phyloP scores from a whole-genome alignment of 2,888 invertebrate genomes.

The Deroplatys truncata region DNA sequence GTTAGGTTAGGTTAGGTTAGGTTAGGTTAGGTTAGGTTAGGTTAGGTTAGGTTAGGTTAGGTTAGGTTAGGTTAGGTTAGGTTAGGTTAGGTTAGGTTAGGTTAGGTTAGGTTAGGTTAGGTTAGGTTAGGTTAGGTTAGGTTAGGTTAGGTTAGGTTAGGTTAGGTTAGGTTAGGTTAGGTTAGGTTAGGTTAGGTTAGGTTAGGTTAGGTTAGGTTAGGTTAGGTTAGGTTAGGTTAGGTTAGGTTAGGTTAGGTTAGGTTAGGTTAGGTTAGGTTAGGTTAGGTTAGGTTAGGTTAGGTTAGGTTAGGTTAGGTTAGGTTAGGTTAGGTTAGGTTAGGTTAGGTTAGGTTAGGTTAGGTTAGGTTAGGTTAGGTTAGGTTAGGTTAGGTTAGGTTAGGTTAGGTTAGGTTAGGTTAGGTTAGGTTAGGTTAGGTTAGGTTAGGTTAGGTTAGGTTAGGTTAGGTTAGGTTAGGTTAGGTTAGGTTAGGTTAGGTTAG shows the following conservation, averaged over 20 bases:
- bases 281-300: background rate
- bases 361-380: slow-evolving; percentile 29
- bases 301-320: slow-evolving; percentile 23
- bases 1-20: background rate
- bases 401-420: background rate
- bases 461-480: too few species aligned
- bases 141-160: slow-evolving; percentile 13
- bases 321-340: slow-evolving; percentile 30
- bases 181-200: background rate
- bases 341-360: slow-evolving; percentile 22
- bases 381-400: background rate
- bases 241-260: background rate
- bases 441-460: background rate
- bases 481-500: background rate
- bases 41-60: slow-evolving; percentile 18
- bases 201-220: background rate
- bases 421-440: background rate
- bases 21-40: slow-evolving; percentile 25
- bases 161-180: slow-evolving; percentile 6
- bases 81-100: slow-evolving; percentile 23
- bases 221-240: background rate
- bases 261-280: background rate
- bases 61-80: slow-evolving; percentile 26
- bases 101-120: too few species aligned
- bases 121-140: slow-evolving; percentile 11